These are phyloP conservation scores for Danio tinwini DNA, from an alignment of 2,797 vertebrate genomes.

Conservation along the genomic window DNA sequence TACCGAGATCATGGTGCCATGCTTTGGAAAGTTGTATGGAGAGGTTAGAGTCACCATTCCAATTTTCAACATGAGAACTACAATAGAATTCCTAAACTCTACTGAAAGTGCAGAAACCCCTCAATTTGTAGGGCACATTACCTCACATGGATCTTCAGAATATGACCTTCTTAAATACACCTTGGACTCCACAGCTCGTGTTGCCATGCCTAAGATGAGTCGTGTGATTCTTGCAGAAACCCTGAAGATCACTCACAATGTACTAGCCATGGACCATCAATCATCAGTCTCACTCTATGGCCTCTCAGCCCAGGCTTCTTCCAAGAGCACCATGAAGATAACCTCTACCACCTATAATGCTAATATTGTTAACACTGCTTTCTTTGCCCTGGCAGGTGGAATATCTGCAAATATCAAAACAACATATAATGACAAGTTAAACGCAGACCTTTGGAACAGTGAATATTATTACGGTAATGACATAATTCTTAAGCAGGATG, in stretches of 20 bases:
- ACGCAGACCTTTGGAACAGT: conserved; percentile 73
- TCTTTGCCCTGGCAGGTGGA: conserved; percentile 79
- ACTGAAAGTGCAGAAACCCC: conserved; percentile 77
- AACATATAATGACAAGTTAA: conserved; percentile 80
- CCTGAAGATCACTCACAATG: conserved; percentile 77
- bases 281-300: conserved; percentile 79
- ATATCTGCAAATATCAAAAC: conserved; percentile 82
- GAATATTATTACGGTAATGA: conserved; percentile 78
- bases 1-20: conserved; percentile 78
- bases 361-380: conserved; percentile 77
- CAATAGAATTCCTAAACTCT: conserved; percentile 81
- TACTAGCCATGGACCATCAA: conserved; percentile 82
- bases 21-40: conserved; percentile 87
- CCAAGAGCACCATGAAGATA: conserved; percentile 80
- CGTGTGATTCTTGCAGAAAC: conserved; percentile 82
- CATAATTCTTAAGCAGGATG: conserved; percentile 73
- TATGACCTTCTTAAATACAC: conserved; percentile 83
- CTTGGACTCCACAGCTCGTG: conserved; percentile 79
- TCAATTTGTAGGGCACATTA: conserved; percentile 80
- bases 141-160: conserved; percentile 77
- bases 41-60: conserved; percentile 85
- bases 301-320: conserved; percentile 77
- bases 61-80: conserved; percentile 81
- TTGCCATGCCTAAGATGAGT: conserved; percentile 81
- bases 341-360: conserved; percentile 76